These are phyloP conservation scores for Isaurus tuberculatus DNA, from an alignment of 92 coral and sea anemone species.

Conservation along the genomic window DNA sequence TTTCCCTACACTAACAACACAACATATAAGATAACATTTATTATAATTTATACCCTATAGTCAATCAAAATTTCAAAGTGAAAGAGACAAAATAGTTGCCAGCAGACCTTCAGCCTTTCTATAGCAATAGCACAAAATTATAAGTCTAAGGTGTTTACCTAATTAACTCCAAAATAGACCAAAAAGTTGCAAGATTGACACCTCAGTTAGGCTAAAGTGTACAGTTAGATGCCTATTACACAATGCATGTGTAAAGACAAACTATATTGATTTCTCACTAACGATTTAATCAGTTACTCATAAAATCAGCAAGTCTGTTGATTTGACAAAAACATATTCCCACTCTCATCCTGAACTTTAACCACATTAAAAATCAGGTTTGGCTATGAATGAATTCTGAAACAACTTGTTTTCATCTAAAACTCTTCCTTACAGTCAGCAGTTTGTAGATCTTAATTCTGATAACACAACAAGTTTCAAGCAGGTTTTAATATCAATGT, in stretches of 20 bases:
- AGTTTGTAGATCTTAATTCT: not conserved
- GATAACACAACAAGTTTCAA: constrained; percentile 7
- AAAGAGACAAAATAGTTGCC: not conserved
- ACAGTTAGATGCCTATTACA: not conserved
- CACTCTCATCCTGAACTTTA: not conserved
- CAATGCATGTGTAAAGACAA: no score
- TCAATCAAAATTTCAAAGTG: not conserved
- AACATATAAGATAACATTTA: no score
- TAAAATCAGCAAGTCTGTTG: no score
- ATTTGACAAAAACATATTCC: no score
- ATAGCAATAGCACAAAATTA: not conserved
- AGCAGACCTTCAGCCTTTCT: constrained; percentile 46
- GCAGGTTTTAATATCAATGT: constrained; percentile 39
- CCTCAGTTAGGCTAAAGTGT: no score
- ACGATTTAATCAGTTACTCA: no score
- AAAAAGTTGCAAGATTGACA: constrained; percentile 16
- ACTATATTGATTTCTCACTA: no score
- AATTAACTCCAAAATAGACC: constrained; percentile 18
- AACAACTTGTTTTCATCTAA: not conserved
- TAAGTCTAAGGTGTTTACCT: not conserved
- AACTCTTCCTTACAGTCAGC: not conserved
- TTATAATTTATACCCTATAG: no score
- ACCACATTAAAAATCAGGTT: not conserved
- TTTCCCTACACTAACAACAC: no score
- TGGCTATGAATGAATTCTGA: not conserved